Evolutionary conservation across 1,140 invertebrate species (phyloP), one percentile per base, ranked within the genome.

Genomic region (Dendrolimus kikuchii): DNA sequence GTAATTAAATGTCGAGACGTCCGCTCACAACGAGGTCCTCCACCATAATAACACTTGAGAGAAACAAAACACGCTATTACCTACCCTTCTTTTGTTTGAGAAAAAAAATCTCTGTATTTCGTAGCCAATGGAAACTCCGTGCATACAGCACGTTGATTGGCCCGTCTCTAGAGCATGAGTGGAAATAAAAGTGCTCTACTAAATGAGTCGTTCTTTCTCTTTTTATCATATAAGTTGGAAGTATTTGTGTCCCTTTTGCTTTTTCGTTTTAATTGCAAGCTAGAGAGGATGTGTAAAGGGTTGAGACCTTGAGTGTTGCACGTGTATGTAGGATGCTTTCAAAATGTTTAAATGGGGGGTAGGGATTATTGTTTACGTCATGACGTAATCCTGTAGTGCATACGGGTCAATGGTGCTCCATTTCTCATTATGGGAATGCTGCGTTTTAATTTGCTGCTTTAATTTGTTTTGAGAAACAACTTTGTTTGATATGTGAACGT

Each of bases 251-350:
- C 66, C 60, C 67, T 49, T 58, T 80, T 74, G 57, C 75, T 79
- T 82, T 85, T 83, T 82, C 78, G 82, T 86, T 83, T 83, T 86
- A 86, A 86, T 86, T 86, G 82, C 80, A 74, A 79, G 70, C 71
- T 74, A 67, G 77, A 82, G 81, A 85, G 81, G 79, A 79, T 75
- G 77, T 79, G 76, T 74, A 81, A 77, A 79, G 77, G 80, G 82
- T 81, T 78, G 70, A 71, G 80, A 81, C 80, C 80, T 83, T 81
- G 77, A 85, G 81, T 85, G 73, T 74, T 72, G 66, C 82, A 83
- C 80, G 82, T 82, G 80, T 68, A 82, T 59, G 77, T 74, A 76
- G 74, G 71, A 65, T 44, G 50, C 77, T 81, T 81, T 83, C 80
- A 79, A 76, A 71, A 70, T 69, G 69, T 76, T 68, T 76, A 74